These are phyloP conservation scores for Poecilia velifera DNA, from an alignment of 2,797 vertebrate species.

Conservation along the genomic window DNA sequence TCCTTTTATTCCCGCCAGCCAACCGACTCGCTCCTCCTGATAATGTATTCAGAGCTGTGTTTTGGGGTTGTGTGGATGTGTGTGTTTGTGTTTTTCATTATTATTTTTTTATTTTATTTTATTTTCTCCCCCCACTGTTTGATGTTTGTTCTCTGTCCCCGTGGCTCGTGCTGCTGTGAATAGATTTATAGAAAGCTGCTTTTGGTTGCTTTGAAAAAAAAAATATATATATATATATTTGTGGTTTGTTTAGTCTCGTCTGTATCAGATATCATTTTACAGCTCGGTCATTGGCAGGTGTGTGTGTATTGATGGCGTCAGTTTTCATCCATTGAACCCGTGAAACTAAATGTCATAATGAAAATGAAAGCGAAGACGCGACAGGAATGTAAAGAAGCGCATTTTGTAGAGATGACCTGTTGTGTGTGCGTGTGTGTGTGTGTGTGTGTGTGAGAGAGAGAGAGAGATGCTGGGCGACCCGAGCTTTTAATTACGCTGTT, in stretches of 20 bases:
- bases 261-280: conserved; percentile 35
- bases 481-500: conserved; percentile 28
- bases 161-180: conserved; percentile 68
- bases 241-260: conserved; percentile 38
- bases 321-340: conserved; percentile 21
- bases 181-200: conserved; percentile 59
- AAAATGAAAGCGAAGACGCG: conserved; percentile 42
- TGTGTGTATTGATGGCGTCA: conserved; percentile 17
- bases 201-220: conserved; percentile 5
- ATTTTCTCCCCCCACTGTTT: conserved; percentile 28
- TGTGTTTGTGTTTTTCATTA: neutral
- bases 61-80: conserved; percentile 32
- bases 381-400: conserved; percentile 58
- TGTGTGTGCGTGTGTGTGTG: conserved; percentile 16
- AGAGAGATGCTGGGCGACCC: conserved; percentile 24
- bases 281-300: conserved; percentile 32
- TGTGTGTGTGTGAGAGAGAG: too few species aligned
- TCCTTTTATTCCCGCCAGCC: conserved; percentile 56
- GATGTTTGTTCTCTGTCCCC: conserved; percentile 61
- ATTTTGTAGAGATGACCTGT: conserved; percentile 34
- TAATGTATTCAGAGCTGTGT: conserved; percentile 58
- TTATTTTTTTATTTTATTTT: neutral
- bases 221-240: neutral
- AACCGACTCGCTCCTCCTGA: conserved; percentile 51
- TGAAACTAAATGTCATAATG: conserved; percentile 56